Conservation (phyloP, 2,797 vertebrate species). For the Aldrovandia affinis region DNA sequence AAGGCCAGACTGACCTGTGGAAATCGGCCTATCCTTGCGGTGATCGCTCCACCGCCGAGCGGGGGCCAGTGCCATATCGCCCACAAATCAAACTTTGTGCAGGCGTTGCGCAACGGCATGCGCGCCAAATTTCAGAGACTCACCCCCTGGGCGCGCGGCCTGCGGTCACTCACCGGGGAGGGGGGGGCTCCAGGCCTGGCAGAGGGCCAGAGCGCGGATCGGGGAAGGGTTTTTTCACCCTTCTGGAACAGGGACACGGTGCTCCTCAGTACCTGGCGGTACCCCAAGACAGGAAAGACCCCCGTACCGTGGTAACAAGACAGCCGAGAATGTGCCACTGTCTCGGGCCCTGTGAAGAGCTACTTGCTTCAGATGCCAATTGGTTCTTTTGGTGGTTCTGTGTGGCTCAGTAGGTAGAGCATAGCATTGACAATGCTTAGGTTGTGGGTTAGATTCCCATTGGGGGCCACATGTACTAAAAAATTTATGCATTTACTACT, state of each 20-base stretch:
- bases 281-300: neutral
- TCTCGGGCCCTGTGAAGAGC: neutral
- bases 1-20: neutral
- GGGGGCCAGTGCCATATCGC: neutral
- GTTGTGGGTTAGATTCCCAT: too few species aligned
- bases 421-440: too few species aligned
- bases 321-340: neutral
- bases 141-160: neutral
- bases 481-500: too few species aligned
- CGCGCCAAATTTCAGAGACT: neutral
- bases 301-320: neutral
- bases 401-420: too few species aligned
- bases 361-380: neutral
- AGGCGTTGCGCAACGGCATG: neutral
- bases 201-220: neutral
- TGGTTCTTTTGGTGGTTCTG: neutral
- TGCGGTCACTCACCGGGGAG: too few species aligned
- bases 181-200: too few species aligned
- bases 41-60: neutral
- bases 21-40: neutral
- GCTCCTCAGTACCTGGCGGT: neutral
- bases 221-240: neutral
- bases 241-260: neutral
- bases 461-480: too few species aligned
- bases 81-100: neutral